Base-by-base conservation (phyloP, 2,797 vertebrate genomes). In the Geotrypetes seraphini region DNA sequence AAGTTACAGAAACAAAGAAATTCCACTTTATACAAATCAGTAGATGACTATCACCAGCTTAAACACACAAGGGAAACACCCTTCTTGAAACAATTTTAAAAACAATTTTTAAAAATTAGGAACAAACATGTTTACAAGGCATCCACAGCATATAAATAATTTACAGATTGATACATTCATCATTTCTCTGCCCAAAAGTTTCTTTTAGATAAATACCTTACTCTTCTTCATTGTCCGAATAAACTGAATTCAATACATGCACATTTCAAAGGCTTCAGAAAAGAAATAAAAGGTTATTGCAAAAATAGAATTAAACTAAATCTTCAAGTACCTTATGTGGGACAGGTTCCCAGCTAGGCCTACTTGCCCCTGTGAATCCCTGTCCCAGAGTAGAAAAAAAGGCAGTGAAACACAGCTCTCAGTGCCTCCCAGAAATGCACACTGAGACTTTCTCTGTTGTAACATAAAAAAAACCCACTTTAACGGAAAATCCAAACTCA, bases 301-400 rank as follows among this genome's bases (percentile, higher is more conserved):
- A 90, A 89, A 85, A 86, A 86, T 86, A 85, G 62, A 91, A 90
- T 91, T 77, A 88, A 83, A 90, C 71, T 75, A 78, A 77, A 82
- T 85, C 83, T 89, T 91, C 85, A 91, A 93, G 89, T 93, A 93
- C 90, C 90, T 86, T n/a, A 66, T 87, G 84, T 89, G 83, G 89
- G n/a, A n/a, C n/a, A n/a, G n/a, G n/a, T n/a, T n/a, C n/a, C n/a
- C n/a, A n/a, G n/a, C n/a, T n/a, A n/a, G n/a, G n/a, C n/a, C n/a
- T n/a, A n/a, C n/a, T n/a, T n/a, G n/a, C n/a, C n/a, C n/a, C n/a
- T n/a, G n/a, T n/a, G n/a, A n/a, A n/a, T n/a, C n/a, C n/a, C n/a
- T n/a, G n/a, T n/a, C n/a, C n/a, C n/a, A n/a, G n/a, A n/a, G n/a
- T n/a, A n/a, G n/a, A n/a, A n/a, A n/a, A n/a, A n/a, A n/a, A n/a